Evolutionary conservation across 2,888 invertebrate species (phyloP).

Genomic region (Lissonota sp.): DNA sequence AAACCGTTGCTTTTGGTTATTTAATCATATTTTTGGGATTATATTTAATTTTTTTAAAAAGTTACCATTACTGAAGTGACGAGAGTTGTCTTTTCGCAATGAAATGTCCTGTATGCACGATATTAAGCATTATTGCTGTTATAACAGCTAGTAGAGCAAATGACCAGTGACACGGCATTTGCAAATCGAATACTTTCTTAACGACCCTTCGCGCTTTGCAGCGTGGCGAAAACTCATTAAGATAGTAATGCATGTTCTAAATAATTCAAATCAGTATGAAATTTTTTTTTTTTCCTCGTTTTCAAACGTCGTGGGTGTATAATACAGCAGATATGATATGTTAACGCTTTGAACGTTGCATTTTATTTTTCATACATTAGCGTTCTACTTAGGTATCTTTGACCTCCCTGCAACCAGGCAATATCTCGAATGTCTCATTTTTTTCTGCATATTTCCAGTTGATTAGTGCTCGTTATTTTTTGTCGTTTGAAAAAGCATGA

Average conservation of each 20-base stretch:
- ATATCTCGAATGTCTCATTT: conserved; percentile 21
- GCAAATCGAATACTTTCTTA: conserved; percentile 60
- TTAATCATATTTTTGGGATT: no score
- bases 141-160: background rate
- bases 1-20: no score
- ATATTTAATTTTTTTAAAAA: no score
- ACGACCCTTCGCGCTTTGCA: conserved; percentile 51
- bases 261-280: conserved; percentile 53
- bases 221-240: conserved; percentile 56
- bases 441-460: conserved; percentile 8
- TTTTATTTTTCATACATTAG: conserved; percentile 13
- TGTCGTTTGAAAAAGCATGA: background rate
- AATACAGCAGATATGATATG: conserved; percentile 21
- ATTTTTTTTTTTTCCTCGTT: conserved; percentile 9
- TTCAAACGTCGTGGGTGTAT: conserved; percentile 36
- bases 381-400: conserved; percentile 48
- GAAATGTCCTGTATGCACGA: background rate
- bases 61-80: no score
- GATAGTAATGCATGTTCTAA: conserved; percentile 55
- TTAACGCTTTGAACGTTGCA: background rate
- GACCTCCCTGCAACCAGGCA: conserved; percentile 9
- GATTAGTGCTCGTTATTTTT: conserved; percentile 24
- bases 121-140: conserved; percentile 9
- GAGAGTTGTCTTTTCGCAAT: no score
- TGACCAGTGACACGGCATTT: conserved; percentile 38